A percentile compares a stretch with the other conserved stretches of the same genome.
Conservation (phyloP, 2,797 vertebrate genomes). For the Myotis myotis region DNA sequence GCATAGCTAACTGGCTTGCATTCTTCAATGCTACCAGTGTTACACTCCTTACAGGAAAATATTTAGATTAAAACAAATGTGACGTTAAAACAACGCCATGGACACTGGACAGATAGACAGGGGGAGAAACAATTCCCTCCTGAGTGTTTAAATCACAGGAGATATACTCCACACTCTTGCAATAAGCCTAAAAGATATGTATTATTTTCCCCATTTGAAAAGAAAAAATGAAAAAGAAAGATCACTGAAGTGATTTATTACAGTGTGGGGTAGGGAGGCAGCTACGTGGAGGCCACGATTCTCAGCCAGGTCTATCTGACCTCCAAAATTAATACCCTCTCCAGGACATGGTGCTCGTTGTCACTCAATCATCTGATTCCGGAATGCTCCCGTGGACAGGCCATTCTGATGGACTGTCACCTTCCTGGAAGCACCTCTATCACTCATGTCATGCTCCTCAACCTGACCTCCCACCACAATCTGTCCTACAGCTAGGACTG, state of each 20-base stretch:
- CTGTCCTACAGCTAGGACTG: background rate
- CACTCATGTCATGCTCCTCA: background rate
- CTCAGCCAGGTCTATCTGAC: background rate
- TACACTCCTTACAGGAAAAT: background rate
- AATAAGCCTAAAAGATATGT: background rate
- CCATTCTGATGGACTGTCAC: background rate
- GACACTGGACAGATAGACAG: background rate
- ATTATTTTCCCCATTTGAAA: background rate
- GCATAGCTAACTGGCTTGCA: background rate
- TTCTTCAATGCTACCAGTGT: background rate
- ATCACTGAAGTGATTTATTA: background rate
- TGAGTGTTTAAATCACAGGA: background rate
- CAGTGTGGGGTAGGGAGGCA: background rate
- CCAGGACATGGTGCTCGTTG: background rate
- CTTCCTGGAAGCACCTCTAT: background rate
- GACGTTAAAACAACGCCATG: background rate
- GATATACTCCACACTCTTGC: background rate
- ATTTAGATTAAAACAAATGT: background rate
- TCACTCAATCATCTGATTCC: background rate
- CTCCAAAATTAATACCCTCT: background rate
- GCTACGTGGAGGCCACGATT: background rate
- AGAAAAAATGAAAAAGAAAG: background rate
- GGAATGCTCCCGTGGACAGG: background rate
- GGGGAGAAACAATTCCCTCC: background rate
- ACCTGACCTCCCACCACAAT: background rate